These are phyloP conservation scores for Poeciliopsis infans DNA, from an alignment of 2,797 vertebrate species.

Conservation along the genomic window DNA sequence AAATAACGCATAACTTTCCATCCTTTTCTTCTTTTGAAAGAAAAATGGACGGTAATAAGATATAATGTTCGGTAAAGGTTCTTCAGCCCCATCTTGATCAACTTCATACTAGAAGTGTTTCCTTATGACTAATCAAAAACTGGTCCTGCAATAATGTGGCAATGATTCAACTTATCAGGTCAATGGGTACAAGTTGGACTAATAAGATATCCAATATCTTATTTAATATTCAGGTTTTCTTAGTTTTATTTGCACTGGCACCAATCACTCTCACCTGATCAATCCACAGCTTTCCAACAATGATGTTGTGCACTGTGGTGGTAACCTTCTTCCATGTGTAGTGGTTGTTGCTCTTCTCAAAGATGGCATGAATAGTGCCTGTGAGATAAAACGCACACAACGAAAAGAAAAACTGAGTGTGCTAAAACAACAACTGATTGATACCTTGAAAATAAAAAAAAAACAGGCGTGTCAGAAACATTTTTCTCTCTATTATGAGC, in stretches of 20 bases:
- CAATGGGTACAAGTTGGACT: not conserved
- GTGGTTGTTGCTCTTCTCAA: constrained; percentile 91
- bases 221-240: not conserved
- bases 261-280: constrained; percentile 87
- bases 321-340: constrained; percentile 98
- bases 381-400: not conserved
- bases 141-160: not conserved
- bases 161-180: not conserved
- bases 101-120: not conserved
- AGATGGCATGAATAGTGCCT: constrained; percentile 96
- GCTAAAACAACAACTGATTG: not conserved
- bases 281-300: constrained; percentile 97
- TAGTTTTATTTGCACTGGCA: not conserved
- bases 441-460: too few species aligned
- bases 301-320: constrained; percentile 98
- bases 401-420: not conserved
- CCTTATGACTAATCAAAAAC: not conserved
- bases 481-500: not conserved
- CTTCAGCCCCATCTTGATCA: not conserved
- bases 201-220: not conserved
- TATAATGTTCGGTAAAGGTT: not conserved
- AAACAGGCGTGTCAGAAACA: constrained; percentile 1
- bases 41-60: not conserved
- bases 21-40: too few species aligned
- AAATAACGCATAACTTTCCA: too few species aligned